Base-by-base conservation (phyloP, 2,888 invertebrate species). In the Creontiades dilutus region DNA sequence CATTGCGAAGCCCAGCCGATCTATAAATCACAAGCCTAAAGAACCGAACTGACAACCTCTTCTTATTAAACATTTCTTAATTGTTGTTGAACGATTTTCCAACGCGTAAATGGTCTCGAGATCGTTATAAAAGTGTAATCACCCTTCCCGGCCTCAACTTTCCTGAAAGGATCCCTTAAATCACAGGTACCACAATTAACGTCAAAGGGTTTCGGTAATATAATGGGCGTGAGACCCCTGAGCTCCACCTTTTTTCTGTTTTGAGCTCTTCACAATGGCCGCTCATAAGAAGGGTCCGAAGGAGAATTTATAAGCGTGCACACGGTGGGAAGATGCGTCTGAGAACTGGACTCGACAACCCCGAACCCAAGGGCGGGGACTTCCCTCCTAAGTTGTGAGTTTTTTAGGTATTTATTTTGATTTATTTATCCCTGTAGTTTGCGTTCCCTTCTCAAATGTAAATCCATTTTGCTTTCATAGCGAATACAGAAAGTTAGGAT, bases 391-490 rank as follows among this genome's bases (percentile, higher is more conserved):
- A 11, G 13, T 9, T 68, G 12, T 37, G 37, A 37, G 13, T 68
- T 68, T 68, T 68, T 61, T 68, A 4, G 27, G 19, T 68, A 68
- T 68, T 68, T 68, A 23, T 68, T 68, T 68, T 68, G 68, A 68
- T 68, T 68, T 68, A 68, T 68, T 37, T 37, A 37, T 37, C 37
- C 37, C 37, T 4, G 37, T 7, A 37, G 37, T 37, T 37, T 37
- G 37, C 37, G 37, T 37, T 37, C 37, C 7, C 37, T 37, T 37
- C 7, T n/a, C 7, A 37, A 37, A 37, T 37, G 37, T 37, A 4
- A 37, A 37, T 37, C 37, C 2, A 37, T 7, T 37, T 37, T 37
- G 37, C 37, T 37, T 37, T 37, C 37, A 7, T 37, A 4, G 37
- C 3, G 37, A 37, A 37, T 7, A 4, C 3, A 7, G 37, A 37